Percentiles rank a stretch among this genome's conserved stretches.
These are phyloP conservation scores for Osmerus eperlanus DNA, from an alignment of 2,113 vertebrate species.

Conservation along the genomic window DNA sequence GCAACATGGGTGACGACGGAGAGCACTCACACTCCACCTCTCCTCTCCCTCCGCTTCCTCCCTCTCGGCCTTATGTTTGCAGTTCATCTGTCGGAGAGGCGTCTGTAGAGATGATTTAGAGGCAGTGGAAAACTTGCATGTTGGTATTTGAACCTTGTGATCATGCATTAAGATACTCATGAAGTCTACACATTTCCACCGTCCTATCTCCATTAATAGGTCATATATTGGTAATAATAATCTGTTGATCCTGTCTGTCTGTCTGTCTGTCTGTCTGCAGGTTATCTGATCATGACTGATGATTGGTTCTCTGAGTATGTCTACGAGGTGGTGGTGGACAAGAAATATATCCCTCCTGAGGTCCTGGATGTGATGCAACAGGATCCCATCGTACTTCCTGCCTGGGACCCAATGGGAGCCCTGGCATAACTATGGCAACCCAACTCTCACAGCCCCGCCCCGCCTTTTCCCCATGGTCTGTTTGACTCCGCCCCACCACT, in stretches of 20 bases:
- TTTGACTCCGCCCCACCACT: constrained; percentile 53
- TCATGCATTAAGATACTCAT: background rate
- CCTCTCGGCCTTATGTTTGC: background rate
- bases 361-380: constrained; percentile 86
- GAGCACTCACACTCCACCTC: background rate
- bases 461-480: constrained; percentile 45
- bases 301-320: constrained; percentile 98
- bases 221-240: background rate
- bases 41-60: too few relatives aligned
- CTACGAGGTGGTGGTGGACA: constrained; percentile 96
- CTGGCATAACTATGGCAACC: constrained; percentile 75
- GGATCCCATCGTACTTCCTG: constrained; percentile 85
- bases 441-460: constrained; percentile 26
- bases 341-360: constrained; percentile 78
- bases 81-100: too few relatives aligned
- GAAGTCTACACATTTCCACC: background rate
- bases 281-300: constrained; percentile 96
- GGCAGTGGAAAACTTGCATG: background rate
- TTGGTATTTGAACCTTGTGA: background rate
- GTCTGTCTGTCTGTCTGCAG: constrained; percentile 58
- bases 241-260: background rate
- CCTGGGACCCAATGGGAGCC: constrained; percentile 98
- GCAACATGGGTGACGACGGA: too few relatives aligned
- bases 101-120: background rate
- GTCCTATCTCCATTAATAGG: background rate